phyloP scores from a whole-genome alignment of 2,888 invertebrate genomes.

The Epiblema foenella region DNA sequence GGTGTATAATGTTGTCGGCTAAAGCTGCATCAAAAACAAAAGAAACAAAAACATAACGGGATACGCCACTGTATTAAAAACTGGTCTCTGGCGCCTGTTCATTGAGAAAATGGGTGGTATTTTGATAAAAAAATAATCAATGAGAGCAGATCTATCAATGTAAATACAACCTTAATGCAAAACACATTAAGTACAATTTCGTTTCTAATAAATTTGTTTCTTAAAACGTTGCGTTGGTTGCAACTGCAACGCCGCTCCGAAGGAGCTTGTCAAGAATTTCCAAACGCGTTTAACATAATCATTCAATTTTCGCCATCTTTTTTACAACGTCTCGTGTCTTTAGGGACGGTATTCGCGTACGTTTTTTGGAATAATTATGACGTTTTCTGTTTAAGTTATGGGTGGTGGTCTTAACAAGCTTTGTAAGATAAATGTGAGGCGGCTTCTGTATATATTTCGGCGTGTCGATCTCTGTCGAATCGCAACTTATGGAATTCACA shows the following conservation, averaged over 20 bases:
- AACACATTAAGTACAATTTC: not conserved
- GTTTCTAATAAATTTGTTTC: not conserved
- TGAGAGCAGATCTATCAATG: constrained; percentile 35
- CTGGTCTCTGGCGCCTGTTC: constrained; percentile 68
- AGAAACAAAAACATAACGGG: constrained; percentile 46
- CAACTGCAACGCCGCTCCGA: constrained; percentile 40
- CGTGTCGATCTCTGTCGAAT: constrained; percentile 30
- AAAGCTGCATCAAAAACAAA: constrained; percentile 48
- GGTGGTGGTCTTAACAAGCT: constrained; percentile 59
- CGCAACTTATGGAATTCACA: not conserved
- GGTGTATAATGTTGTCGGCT: constrained; percentile 15
- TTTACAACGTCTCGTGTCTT: constrained; percentile 43
- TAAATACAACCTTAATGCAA: constrained; percentile 34
- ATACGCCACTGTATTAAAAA: constrained; percentile 55
- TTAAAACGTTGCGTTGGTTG: constrained; percentile 8
- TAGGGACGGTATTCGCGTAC: constrained; percentile 51
- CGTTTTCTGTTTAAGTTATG: constrained; percentile 47
- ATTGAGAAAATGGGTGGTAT: constrained; percentile 65
- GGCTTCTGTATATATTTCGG: constrained; percentile 34
- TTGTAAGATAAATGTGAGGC: constrained; percentile 40
- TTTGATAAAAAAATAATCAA: constrained; percentile 56
- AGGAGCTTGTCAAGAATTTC: constrained; percentile 60
- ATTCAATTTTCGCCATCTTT: constrained; percentile 57
- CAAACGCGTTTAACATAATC: constrained; percentile 52
- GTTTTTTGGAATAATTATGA: constrained; percentile 47